Percentiles rank a stretch among this genome's conserved stretches.
Conservation (phyloP, 2,113 vertebrate genomes). For the Melanocharis versteri region DNA sequence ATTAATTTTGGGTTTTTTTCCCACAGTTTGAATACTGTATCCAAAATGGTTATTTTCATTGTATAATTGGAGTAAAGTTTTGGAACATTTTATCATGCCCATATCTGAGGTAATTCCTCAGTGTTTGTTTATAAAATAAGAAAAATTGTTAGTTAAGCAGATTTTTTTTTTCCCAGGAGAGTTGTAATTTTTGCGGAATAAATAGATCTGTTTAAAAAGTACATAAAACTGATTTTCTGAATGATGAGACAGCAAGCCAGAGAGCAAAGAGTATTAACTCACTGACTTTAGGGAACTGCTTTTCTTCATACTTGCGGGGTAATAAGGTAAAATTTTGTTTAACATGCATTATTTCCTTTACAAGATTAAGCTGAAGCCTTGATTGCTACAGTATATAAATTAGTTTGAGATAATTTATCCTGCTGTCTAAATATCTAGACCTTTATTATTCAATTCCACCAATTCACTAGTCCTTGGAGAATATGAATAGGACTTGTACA, state of each 20-base stretch:
- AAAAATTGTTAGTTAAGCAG: not conserved
- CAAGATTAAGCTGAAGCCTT: not conserved
- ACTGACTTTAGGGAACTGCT: not conserved
- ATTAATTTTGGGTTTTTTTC: not conserved
- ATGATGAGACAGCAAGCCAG: not conserved
- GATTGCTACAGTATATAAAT: not conserved
- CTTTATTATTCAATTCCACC: not conserved
- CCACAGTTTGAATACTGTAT: not conserved
- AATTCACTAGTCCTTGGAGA: not conserved
- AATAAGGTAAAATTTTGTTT: not conserved
- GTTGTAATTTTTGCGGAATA: not conserved
- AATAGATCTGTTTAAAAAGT: not conserved
- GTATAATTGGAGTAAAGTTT: not conserved
- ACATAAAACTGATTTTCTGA: not conserved
- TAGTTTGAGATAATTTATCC: not conserved
- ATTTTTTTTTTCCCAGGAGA: not conserved
- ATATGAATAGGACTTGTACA: not conserved
- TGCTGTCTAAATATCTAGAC: not conserved
- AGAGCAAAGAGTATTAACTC: not conserved
- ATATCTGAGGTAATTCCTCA: not conserved
- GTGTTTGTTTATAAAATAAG: not conserved
- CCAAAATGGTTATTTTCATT: not conserved
- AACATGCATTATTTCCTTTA: not conserved
- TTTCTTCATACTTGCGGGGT: not conserved
- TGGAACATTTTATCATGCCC: not conserved